phyloP scores from a whole-genome alignment of 2,797 vertebrate genomes.

The Cryptoblepharus egeriae region DNA sequence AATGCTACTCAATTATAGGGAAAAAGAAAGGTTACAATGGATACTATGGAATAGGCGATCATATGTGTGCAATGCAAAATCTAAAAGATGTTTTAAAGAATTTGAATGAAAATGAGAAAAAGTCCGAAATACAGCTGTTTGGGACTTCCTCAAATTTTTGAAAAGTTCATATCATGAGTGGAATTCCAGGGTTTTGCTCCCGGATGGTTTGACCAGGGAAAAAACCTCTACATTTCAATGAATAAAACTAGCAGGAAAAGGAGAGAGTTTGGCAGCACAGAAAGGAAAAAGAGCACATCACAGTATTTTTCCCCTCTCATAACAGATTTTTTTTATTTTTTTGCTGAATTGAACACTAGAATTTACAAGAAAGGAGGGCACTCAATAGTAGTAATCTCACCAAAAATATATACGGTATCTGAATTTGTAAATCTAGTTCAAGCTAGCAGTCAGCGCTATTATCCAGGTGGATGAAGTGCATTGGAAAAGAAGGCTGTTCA shows the following conservation, averaged over 20 bases:
- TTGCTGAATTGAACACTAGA: background rate
- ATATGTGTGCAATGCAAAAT: background rate
- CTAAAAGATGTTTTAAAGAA: background rate
- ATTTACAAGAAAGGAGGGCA: background rate
- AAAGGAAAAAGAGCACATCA: background rate
- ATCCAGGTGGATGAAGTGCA: background rate
- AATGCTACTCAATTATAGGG: too few relatives aligned
- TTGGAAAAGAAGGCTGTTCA: background rate
- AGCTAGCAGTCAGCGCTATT: too few relatives aligned
- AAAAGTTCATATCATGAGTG: background rate
- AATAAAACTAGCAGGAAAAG: background rate
- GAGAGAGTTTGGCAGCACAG: background rate
- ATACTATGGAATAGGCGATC: background rate
- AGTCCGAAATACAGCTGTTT: background rate
- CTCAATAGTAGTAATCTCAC: background rate
- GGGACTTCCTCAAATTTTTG: background rate
- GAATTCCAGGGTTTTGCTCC: too few relatives aligned
- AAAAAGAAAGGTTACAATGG: background rate
- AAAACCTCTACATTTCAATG: too few relatives aligned
- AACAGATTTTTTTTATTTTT: background rate
- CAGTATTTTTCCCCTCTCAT: too few relatives aligned
- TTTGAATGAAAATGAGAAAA: background rate
- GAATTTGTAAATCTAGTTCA: too few relatives aligned
- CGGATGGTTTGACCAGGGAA: background rate
- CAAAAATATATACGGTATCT: too few relatives aligned